Evolutionary conservation across 2,888 invertebrate genomes (phyloP).

Genomic region (Drosophila quinaria): DNA sequence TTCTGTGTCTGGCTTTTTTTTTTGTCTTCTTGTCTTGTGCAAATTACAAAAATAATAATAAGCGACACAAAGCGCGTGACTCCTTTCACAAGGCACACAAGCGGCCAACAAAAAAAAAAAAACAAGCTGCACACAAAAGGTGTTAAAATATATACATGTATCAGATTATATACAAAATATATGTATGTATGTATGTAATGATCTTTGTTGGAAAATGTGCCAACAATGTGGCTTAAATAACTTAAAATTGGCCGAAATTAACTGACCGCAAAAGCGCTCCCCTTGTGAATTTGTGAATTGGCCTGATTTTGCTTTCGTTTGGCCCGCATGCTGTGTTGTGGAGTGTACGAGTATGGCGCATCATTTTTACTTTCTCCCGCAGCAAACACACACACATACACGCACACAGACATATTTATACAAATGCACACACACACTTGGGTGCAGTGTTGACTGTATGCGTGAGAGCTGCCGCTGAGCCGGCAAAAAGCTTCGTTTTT

Average conservation of each 20-base stretch:
- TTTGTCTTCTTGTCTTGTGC: slow-evolving; percentile 45
- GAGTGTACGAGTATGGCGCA: slow-evolving; percentile 71
- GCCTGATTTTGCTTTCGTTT: slow-evolving; percentile 82
- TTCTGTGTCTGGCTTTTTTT: slow-evolving; percentile 17
- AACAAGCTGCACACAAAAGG: slow-evolving; percentile 73
- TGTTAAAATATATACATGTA: slow-evolving; percentile 53
- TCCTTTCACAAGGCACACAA: slow-evolving; percentile 80
- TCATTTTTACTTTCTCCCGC: slow-evolving; percentile 75
- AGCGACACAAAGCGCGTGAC: slow-evolving; percentile 80
- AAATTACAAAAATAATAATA: slow-evolving; percentile 69
- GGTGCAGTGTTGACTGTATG: slow-evolving; percentile 36
- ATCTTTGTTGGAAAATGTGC: slow-evolving; percentile 27
- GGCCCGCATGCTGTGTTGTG: slow-evolving; percentile 66
- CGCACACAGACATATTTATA: slow-evolving; percentile 8
- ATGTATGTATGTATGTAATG: slow-evolving; percentile 4
- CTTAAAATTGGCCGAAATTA: slow-evolving; percentile 58
- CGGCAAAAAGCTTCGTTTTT: slow-evolving; percentile 51
- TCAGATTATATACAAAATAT: slow-evolving; percentile 8
- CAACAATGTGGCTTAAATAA: slow-evolving; percentile 51
- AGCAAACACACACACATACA: slow-evolving; percentile 13
- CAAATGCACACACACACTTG: slow-evolving; percentile 2
- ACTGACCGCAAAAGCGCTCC: slow-evolving; percentile 62
- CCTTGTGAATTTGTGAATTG: slow-evolving; percentile 64
- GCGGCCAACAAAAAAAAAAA: slow-evolving; percentile 50
- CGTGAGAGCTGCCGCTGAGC: slow-evolving; percentile 40